Evolutionary conservation across 2,888 invertebrate species (phyloP).

Genomic region (Drosophila kokeensis): DNA sequence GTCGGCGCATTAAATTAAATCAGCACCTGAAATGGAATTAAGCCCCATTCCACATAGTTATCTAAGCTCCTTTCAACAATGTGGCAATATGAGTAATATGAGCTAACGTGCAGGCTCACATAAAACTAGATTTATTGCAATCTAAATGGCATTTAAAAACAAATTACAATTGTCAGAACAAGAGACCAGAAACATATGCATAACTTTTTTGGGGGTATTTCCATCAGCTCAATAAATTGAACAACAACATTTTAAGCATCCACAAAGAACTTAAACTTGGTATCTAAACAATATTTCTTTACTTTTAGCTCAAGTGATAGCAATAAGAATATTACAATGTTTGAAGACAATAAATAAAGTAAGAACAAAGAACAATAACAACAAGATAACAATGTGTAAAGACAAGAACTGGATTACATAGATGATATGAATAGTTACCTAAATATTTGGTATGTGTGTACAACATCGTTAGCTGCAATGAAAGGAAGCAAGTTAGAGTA

Average conservation of each 20-base stretch:
- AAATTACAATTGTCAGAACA: conserved; percentile 48
- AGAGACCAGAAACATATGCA: conserved; percentile 12
- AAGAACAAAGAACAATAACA: conserved; percentile 11
- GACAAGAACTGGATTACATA: conserved; percentile 28
- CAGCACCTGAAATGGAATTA: conserved; percentile 4
- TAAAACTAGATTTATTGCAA: conserved; percentile 50
- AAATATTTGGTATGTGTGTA: conserved; percentile 5
- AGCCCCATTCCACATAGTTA: conserved; percentile 5
- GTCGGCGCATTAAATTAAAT: conserved; percentile 24
- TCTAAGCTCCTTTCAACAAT: conserved; percentile 9
- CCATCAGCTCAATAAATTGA: conserved; percentile 52
- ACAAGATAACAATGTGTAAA: conserved; percentile 40
- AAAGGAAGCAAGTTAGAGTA: neutral
- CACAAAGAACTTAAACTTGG: conserved; percentile 34
- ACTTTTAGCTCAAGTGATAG: conserved; percentile 11
- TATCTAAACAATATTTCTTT: conserved; percentile 19
- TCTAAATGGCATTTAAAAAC: conserved; percentile 53
- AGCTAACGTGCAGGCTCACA: conserved; percentile 3
- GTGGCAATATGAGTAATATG: conserved; percentile 10
- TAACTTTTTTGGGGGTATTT: neutral
- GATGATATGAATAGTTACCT: conserved; percentile 12
- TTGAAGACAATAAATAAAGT: conserved; percentile 17
- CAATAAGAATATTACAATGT: conserved; percentile 44
- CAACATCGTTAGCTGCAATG: conserved; percentile 15
- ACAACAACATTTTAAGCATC: neutral